These are phyloP conservation scores for Dicranocentrus wangi DNA, from an alignment of 2,888 invertebrate species.

Conservation along the genomic window DNA sequence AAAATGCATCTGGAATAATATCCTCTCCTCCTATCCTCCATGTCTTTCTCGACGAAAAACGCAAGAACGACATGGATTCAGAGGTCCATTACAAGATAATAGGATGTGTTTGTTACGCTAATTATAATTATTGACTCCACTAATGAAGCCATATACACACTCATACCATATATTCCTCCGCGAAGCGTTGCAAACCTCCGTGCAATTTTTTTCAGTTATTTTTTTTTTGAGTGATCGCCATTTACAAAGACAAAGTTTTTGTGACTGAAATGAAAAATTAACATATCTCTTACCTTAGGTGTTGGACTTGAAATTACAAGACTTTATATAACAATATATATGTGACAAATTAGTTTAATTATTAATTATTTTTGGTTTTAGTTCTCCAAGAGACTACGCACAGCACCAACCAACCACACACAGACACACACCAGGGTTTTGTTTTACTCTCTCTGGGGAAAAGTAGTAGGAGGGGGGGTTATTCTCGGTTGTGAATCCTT, in stretches of 20 bases:
- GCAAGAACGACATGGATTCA: constrained; percentile 23
- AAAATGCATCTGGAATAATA: no score
- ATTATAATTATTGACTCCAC: constrained; percentile 18
- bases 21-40: background rate
- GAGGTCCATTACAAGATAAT: no score
- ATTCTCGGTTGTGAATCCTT: constrained; percentile 35
- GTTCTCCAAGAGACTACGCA: constrained; percentile 59
- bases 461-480: no score
- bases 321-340: constrained; percentile 13
- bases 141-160: constrained; percentile 48
- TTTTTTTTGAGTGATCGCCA: constrained; percentile 54
- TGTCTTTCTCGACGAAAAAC: background rate
- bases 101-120: no score
- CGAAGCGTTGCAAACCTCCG: constrained; percentile 73
- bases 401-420: constrained; percentile 48
- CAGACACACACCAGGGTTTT: constrained; percentile 34
- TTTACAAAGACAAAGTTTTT: constrained; percentile 33
- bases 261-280: constrained; percentile 14
- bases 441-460: constrained; percentile 13
- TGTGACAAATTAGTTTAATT: constrained; percentile 30
- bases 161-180: no score
- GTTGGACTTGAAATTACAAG: constrained; percentile 33
- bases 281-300: constrained; percentile 49
- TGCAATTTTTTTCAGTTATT: no score
- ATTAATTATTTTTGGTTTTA: constrained; percentile 24